phyloP scores from a whole-genome alignment of 2,888 invertebrate genomes.

The Cenopis cana region DNA sequence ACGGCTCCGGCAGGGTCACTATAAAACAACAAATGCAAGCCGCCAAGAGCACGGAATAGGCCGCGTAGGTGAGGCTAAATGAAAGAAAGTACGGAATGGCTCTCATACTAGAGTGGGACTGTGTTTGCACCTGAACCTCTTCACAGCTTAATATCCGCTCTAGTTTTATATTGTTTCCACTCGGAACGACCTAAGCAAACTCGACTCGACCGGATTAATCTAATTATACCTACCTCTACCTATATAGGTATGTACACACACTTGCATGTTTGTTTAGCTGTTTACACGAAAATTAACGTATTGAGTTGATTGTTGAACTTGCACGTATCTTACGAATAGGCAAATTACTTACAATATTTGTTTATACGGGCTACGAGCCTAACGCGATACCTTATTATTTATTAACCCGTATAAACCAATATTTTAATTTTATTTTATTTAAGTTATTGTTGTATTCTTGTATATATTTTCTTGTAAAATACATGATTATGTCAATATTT shows the following conservation, averaged over 20 bases:
- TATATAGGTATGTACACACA: not conserved
- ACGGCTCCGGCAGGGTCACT: conserved; percentile 12
- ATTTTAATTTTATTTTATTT: too few species aligned
- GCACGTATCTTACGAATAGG: too few species aligned
- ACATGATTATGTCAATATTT: too few species aligned
- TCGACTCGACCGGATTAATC: conserved; percentile 72
- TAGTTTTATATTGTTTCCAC: conserved; percentile 77
- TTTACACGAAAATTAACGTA: conserved; percentile 37
- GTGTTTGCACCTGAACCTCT: conserved; percentile 78
- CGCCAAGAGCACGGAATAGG: conserved; percentile 46
- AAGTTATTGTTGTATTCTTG: too few species aligned
- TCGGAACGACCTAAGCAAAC: conserved; percentile 75
- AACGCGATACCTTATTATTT: too few species aligned
- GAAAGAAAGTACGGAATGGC: conserved; percentile 69
- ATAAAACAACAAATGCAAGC: conserved; percentile 32
- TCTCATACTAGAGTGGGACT: conserved; percentile 59
- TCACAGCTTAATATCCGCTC: conserved; percentile 79
- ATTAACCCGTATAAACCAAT: too few species aligned
- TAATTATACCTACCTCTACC: conserved; percentile 61
- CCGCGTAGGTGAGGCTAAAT: conserved; percentile 59
- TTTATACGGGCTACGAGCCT: too few species aligned
- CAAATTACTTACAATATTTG: not conserved
- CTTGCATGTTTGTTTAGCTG: conserved; percentile 34
- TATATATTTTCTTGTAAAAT: too few species aligned
- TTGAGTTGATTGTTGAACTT: conserved; percentile 14